A percentile compares a stretch with the other conserved stretches of the same genome.
Evolutionary conservation across 2,888 invertebrate genomes (phyloP).

Genomic region (Brachypalpus laphriformis): DNA sequence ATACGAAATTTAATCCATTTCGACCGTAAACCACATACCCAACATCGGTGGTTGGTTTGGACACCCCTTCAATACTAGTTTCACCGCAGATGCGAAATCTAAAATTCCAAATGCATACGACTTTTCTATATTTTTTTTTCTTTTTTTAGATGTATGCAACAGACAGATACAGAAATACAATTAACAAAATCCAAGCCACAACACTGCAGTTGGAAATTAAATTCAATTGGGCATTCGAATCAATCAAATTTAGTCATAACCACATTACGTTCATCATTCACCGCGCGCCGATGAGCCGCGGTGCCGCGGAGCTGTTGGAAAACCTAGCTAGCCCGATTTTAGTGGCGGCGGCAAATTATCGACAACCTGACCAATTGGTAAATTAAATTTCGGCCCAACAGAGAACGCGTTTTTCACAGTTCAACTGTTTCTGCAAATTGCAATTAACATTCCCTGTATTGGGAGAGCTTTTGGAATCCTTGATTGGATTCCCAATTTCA

Average conservation of each 20-base stretch:
- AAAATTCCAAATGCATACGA: neutral
- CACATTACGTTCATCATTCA: conserved; percentile 31
- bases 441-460: conserved; percentile 54
- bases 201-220: conserved; percentile 61
- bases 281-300: neutral
- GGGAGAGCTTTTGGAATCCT: conserved; percentile 13
- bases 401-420: conserved; percentile 46
- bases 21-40: neutral
- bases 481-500: conserved; percentile 39
- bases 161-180: conserved; percentile 33
- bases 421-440: conserved; percentile 44
- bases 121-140: neutral
- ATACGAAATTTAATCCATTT: neutral
- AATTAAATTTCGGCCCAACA: conserved; percentile 56
- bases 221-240: conserved; percentile 57
- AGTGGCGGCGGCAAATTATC: conserved; percentile 2
- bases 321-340: neutral
- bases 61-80: neutral
- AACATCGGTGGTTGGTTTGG: neutral
- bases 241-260: conserved; percentile 63
- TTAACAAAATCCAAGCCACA: conserved; percentile 59
- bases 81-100: neutral
- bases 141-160: neutral
- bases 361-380: conserved; percentile 3
- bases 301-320: neutral